Conservation (phyloP, 2,888 invertebrate genomes). For the Hemicrepidius hirtus region DNA sequence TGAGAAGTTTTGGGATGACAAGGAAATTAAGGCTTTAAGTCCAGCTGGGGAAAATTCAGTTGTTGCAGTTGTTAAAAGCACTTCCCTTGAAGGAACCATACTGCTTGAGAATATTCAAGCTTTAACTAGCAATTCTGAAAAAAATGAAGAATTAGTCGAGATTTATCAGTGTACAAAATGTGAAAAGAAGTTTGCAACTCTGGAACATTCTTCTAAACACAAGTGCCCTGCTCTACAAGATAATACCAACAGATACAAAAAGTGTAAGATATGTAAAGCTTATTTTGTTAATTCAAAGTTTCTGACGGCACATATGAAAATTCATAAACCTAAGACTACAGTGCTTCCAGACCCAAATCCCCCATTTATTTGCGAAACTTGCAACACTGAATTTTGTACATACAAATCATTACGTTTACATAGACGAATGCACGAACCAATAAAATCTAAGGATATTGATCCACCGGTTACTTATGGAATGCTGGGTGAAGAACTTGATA, state of each 20-base stretch:
- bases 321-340: conserved; percentile 70
- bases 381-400: conserved; percentile 80
- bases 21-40: background rate
- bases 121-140: background rate
- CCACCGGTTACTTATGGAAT: conserved; percentile 72
- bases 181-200: conserved; percentile 70
- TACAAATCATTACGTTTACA: conserved; percentile 82
- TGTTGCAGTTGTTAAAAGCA: background rate
- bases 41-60: background rate
- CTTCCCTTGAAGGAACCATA: background rate
- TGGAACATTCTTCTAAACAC: conserved; percentile 72
- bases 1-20: conserved; percentile 75
- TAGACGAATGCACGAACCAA: conserved; percentile 83
- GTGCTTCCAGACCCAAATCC: conserved; percentile 56
- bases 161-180: conserved; percentile 73
- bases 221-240: conserved; percentile 64
- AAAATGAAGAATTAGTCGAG: conserved; percentile 55
- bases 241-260: conserved; percentile 57
- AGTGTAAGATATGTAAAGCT: conserved; percentile 73
- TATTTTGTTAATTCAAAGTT: conserved; percentile 75
- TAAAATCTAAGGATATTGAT: conserved; percentile 74
- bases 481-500: conserved; percentile 63
- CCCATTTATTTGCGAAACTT: conserved; percentile 77
- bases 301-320: conserved; percentile 77
- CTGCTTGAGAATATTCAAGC: background rate